Conservation (phyloP, 2,113 vertebrate species). For the Hippoglossus stenolepis region DNA sequence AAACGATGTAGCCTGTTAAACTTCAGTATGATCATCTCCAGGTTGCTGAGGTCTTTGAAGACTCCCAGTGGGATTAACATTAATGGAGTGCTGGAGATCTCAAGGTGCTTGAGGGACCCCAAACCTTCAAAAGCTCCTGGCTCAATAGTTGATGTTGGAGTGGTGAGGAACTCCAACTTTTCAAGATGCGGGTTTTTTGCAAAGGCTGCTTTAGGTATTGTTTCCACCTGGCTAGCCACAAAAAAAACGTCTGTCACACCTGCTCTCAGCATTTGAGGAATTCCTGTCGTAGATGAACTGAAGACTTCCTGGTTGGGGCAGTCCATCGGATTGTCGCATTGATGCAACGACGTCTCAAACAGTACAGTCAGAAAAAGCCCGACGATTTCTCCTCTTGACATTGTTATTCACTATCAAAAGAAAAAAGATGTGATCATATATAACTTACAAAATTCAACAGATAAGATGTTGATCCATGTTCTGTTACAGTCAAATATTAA, state of each 20-base stretch:
- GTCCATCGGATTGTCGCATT: constrained; percentile 15
- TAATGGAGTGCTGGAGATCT: constrained; percentile 77
- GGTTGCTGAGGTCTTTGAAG: constrained; percentile 78
- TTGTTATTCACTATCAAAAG: constrained; percentile 55
- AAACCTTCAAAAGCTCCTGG: constrained; percentile 84
- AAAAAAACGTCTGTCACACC: constrained; percentile 82
- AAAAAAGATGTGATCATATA: background rate
- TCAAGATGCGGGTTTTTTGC: constrained; percentile 72
- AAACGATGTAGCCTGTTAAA: constrained; percentile 73
- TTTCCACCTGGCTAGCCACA: constrained; percentile 73
- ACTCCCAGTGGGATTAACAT: constrained; percentile 72
- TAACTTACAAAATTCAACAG: background rate
- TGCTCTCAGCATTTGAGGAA: constrained; percentile 69
- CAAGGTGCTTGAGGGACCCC: constrained; percentile 67
- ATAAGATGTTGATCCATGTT: background rate
- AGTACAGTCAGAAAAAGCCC: constrained; percentile 44
- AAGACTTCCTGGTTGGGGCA: constrained; percentile 72
- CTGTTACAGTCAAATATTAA: background rate
- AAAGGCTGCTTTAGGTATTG: constrained; percentile 79
- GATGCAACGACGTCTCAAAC: constrained; percentile 37
- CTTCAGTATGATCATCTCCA: constrained; percentile 79
- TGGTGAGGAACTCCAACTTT: constrained; percentile 80
- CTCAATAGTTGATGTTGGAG: constrained; percentile 73
- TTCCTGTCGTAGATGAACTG: constrained; percentile 54
- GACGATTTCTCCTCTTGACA: constrained; percentile 44